Base-by-base conservation (phyloP, 1,140 invertebrate genomes). In the Plodia interpunctella region DNA sequence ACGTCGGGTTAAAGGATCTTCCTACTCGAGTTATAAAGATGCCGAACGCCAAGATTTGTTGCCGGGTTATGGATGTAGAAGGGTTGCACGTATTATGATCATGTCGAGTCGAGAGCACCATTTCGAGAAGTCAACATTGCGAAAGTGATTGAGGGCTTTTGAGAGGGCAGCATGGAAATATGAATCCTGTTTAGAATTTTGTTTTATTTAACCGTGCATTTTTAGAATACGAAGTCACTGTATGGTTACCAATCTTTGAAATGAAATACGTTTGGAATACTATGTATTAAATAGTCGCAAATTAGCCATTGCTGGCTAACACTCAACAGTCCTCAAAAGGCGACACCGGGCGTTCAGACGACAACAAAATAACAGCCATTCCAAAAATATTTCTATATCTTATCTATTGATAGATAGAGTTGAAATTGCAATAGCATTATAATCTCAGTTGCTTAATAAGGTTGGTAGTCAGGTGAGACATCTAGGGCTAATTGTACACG, bases 1-100 rank as follows among this genome's bases (percentile, higher is more conserved):
- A 86, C 73, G 83, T 84, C 74, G 83, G 83, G 86, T 86, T 87
- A 88, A 88, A 83, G 83, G 84, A 88, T 88, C 81, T 83, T 75
- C 74, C 71, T 68, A 65, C 74, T 78, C 81, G 72, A 75, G 76
- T 80, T 88, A 88, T 88, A 88, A 87, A 87, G 86, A 87, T 86
- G 81, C 82, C 78, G 82, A 80, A 79, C 70, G 79, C 65, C 72
- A 83, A 87, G 86, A 88, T 88, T 88, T 88, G 86, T 88, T 68
- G 78, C 72, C 76, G 83, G 84, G 83, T 88, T 85, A 88, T 86
- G 73, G 83, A 85, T 85, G 83, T 86, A 86, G 83, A 87, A 87
- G 83, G 83, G 83, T 86, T 84, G 83, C 77, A 72, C 76, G 80
- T 83, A 83, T 84, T 88, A 84, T 81, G 83, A 83, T 84, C 80